Conservation (phyloP, 2,888 invertebrate species). For the Lasioglossum calceatum region DNA sequence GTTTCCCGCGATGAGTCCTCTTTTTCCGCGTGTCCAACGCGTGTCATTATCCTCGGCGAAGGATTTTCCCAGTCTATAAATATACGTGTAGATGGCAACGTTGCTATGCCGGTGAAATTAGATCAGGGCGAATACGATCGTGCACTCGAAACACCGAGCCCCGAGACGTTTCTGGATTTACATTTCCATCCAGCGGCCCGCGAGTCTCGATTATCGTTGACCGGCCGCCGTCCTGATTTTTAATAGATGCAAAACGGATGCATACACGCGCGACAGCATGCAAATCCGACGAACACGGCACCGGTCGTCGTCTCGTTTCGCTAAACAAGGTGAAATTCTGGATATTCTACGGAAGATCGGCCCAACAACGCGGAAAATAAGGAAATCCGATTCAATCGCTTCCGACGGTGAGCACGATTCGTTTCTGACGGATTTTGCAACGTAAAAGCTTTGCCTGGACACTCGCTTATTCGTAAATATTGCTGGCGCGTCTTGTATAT, state of each 20-base stretch:
- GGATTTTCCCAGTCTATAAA: not conserved
- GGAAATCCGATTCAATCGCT: not conserved
- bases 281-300: constrained; percentile 41
- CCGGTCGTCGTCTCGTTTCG: constrained; percentile 20
- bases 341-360: constrained; percentile 6
- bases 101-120: constrained; percentile 2
- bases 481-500: not conserved
- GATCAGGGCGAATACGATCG: constrained; percentile 3
- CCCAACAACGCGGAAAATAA: not conserved
- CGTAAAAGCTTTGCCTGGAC: not conserved
- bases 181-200: constrained; percentile 31
- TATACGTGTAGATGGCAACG: not conserved
- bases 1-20: not conserved
- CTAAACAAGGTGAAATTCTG: constrained; percentile 13
- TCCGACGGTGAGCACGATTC: not conserved
- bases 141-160: not conserved
- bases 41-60: not conserved
- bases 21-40: not conserved
- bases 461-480: not conserved
- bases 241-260: constrained; percentile 61
- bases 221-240: constrained; percentile 51
- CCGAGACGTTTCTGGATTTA: constrained; percentile 24
- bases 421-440: not conserved
- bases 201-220: constrained; percentile 46
- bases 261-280: constrained; percentile 54